A percentile compares a stretch with the other conserved stretches of the same genome.
These are phyloP conservation scores for Macrotis lagotis DNA, from an alignment of 2,113 vertebrate genomes.

Conservation along the genomic window DNA sequence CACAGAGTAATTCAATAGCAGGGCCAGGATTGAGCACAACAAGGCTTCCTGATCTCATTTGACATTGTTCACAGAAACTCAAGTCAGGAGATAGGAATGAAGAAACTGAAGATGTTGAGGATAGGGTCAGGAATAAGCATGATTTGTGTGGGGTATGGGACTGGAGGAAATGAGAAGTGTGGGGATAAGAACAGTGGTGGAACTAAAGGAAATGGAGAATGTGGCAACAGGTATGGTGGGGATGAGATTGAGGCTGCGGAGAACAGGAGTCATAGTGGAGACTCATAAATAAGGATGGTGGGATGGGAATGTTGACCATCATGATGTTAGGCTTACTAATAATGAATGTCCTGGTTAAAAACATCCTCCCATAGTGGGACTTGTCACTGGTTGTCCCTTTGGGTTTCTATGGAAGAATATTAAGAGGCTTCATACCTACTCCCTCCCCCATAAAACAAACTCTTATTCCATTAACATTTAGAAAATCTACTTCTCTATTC, in stretches of 20 bases:
- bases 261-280: too few species aligned
- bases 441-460: background rate
- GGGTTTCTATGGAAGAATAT: background rate
- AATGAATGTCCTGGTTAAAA: background rate
- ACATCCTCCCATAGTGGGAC: background rate
- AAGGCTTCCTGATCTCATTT: background rate
- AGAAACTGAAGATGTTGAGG: background rate
- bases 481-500: background rate
- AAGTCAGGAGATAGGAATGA: background rate
- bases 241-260: background rate
- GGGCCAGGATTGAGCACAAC: background rate
- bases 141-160: background rate
- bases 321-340: background rate
- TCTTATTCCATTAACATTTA: background rate
- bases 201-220: background rate
- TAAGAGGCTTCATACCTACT: background rate
- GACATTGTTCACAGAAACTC: background rate
- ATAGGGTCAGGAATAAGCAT: background rate
- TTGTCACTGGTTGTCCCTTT: background rate
- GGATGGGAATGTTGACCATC: background rate
- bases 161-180: background rate
- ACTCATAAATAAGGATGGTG: background rate
- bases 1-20: background rate
- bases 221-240: background rate
- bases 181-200: too few species aligned